phyloP scores from a whole-genome alignment of 2,113 vertebrate species.

The Panurus biarmicus region DNA sequence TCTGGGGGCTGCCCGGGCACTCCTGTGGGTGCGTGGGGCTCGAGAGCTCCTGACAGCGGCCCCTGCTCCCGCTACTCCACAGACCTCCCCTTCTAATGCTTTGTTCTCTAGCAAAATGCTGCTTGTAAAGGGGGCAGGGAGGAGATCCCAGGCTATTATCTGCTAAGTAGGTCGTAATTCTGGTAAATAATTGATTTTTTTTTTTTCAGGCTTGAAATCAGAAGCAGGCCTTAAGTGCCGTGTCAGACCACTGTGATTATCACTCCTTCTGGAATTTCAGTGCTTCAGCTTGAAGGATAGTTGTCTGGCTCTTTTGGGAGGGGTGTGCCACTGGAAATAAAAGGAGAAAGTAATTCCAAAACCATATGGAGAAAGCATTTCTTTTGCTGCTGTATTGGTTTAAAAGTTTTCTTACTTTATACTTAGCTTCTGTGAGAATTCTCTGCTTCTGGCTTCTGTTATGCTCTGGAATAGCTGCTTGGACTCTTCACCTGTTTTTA shows the following conservation, averaged over 20 bases:
- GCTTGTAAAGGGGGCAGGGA: background rate
- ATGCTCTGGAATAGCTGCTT: background rate
- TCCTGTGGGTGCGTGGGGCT: background rate
- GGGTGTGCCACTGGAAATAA: background rate
- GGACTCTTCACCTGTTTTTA: background rate
- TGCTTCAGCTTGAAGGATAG: background rate
- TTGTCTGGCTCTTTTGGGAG: background rate
- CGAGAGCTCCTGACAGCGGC: background rate
- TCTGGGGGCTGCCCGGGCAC: background rate
- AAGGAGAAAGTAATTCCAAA: conserved; percentile 1
- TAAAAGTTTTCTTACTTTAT: background rate
- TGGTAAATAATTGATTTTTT: conserved; percentile 42
- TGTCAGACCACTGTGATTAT: background rate
- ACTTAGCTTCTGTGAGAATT: background rate
- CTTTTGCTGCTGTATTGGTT: background rate
- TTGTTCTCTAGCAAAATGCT: background rate
- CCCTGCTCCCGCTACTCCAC: background rate
- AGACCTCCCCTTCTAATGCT: background rate
- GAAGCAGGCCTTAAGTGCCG: background rate
- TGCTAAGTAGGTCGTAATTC: conserved; percentile 16
- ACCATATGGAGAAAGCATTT: background rate
- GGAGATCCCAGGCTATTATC: conserved; percentile 9
- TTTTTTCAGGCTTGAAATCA: background rate
- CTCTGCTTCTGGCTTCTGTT: background rate
- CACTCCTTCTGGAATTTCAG: background rate